Conservation (phyloP, 2,113 vertebrate species). For the Tringa solitaria region DNA sequence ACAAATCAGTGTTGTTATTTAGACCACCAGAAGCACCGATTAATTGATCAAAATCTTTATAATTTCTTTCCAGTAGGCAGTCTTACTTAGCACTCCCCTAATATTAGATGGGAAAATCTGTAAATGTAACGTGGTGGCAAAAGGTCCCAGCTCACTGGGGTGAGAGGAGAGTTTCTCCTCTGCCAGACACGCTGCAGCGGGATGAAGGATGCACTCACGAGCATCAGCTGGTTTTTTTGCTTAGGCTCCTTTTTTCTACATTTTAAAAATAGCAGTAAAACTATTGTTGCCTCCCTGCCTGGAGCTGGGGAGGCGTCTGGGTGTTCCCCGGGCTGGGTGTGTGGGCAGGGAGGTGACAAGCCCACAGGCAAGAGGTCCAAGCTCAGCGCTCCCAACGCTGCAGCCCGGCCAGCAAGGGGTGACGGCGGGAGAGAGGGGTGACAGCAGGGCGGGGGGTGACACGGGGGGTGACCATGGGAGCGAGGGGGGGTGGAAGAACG, state of each 20-base stretch:
- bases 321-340: not conserved
- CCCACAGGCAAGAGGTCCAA: not conserved
- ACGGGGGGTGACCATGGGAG: not conserved
- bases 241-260: not conserved
- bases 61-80: not conserved
- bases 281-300: not conserved
- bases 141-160: not conserved
- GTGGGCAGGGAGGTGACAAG: not conserved
- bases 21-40: not conserved
- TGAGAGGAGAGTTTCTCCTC: not conserved
- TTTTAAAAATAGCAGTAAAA: not conserved
- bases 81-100: no score
- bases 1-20: not conserved
- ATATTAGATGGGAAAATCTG: not conserved
- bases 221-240: not conserved
- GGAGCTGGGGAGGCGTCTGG: not conserved
- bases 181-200: accelerated
- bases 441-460: not conserved
- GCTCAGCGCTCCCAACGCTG: not conserved
- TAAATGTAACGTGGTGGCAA: accelerated
- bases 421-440: not conserved
- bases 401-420: not conserved
- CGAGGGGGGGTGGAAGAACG: not conserved
- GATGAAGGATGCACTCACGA: accelerated
- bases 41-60: not conserved